Conservation (phyloP, 2,888 invertebrate species). For the Sericinus montela region DNA sequence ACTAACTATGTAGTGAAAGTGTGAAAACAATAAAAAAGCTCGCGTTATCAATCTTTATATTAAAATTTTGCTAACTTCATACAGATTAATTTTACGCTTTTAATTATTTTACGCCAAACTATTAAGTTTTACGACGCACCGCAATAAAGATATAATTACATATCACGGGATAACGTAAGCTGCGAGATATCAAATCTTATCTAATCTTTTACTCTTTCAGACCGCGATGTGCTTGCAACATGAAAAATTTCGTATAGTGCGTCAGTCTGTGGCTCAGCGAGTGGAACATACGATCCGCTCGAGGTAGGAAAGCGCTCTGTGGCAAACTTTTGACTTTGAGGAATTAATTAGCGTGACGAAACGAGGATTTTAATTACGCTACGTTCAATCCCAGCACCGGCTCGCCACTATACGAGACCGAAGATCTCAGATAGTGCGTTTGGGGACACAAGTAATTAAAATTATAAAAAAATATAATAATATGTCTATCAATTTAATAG, state of each 20-base stretch:
- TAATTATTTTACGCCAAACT: not conserved
- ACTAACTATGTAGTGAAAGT: too few species aligned
- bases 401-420: slow-evolving; percentile 14
- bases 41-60: too few species aligned
- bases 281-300: slow-evolving; percentile 17
- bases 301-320: slow-evolving; percentile 36
- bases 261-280: not conserved
- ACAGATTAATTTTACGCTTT: too few species aligned
- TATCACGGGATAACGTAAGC: not conserved
- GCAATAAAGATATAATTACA: not conserved
- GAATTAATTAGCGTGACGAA: slow-evolving; percentile 75
- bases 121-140: not conserved
- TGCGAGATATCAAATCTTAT: not conserved
- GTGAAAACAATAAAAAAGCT: too few species aligned
- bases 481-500: slow-evolving; percentile 18
- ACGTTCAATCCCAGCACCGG: slow-evolving; percentile 39
- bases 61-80: too few species aligned
- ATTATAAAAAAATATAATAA: slow-evolving; percentile 17
- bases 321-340: slow-evolving; percentile 64
- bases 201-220: not conserved
- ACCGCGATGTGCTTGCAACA: not conserved
- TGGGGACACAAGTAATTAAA: slow-evolving; percentile 26
- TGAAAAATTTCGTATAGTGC: slow-evolving; percentile 7
- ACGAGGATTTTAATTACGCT: slow-evolving; percentile 60
- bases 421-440: slow-evolving; percentile 27